Evolutionary conservation across 2,113 vertebrate species (phyloP), one percentile per base, ranked within the genome.

Genomic region (Hoplias malabaricus): DNA sequence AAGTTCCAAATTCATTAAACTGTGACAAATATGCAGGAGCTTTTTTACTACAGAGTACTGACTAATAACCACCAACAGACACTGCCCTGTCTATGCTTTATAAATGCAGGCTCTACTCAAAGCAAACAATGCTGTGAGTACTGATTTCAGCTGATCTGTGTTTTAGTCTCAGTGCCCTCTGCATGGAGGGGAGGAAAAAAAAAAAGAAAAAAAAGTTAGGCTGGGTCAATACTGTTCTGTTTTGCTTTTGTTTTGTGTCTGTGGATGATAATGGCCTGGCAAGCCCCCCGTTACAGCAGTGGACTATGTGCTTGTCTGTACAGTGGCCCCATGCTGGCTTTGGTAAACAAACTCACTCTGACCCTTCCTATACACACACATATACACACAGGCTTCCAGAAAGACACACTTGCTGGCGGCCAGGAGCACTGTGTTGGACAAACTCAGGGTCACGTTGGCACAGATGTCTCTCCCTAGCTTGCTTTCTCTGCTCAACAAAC

Each of bases 261-360:
- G 50, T 12, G 53, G 57, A 70, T 38, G 40, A 70, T 43, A 46
- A 73, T 56, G 34, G 48, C 34, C 23, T 56, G 59, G 25, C 43
- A 2, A 43, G 53, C 7, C 50, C 27, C 19, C 10, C 12, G 4
- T 38, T 48, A 34, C 33, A 59, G n/a, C 36, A 43, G 27, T 31
- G 16, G 23, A 23, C 46, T 33, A 25, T 43, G 33, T 12, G 21
- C 29, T 67, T 61, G 36, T 56, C 54, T 62, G 31, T 65, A 56
- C 19, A 72, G 57, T 71, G 23, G 40, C 48, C 71, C 38, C 53
- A 63, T 53, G 21, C 10, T 59, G 27, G 31, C 23, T 71, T 83
- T 71, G 54, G 61, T 66, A 79, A 79, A 79, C 77, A 84, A 79
- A 72, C 62, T 76, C 46, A 21, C 31, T 43, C 19, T 54, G 50